Conservation (phyloP, 2,888 invertebrate species). For the Pseudanteris insignis region DNA sequence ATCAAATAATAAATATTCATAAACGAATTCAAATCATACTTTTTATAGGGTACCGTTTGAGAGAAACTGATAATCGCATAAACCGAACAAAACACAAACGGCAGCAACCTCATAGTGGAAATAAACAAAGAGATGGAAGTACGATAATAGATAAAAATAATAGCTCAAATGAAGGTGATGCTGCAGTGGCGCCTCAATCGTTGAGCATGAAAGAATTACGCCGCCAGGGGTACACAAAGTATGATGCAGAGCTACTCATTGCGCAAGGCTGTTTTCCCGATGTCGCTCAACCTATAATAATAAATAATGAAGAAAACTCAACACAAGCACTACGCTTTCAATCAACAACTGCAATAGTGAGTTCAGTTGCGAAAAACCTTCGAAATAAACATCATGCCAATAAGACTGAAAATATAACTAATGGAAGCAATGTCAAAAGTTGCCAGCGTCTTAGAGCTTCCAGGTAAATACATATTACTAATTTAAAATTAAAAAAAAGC, state of each 20-base stretch:
- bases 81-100: conserved; percentile 79
- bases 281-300: conserved; percentile 64
- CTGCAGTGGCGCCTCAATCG: conserved; percentile 70
- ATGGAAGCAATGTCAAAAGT: conserved; percentile 51
- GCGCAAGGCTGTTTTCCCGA: conserved; percentile 83
- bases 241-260: conserved; percentile 87
- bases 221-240: conserved; percentile 86
- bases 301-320: conserved; percentile 56
- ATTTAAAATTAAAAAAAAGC: conserved; percentile 4
- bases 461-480: conserved; percentile 49
- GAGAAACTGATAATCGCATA: conserved; percentile 94
- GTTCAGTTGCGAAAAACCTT: conserved; percentile 59
- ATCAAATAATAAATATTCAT: background rate
- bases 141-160: conserved; percentile 60
- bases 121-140: conserved; percentile 58
- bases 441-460: conserved; percentile 61
- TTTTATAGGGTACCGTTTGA: conserved; percentile 80
- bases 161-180: conserved; percentile 54
- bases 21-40: background rate
- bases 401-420: conserved; percentile 56
- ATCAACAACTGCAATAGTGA: conserved; percentile 52
- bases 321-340: conserved; percentile 51
- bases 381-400: conserved; percentile 61
- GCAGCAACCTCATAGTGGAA: conserved; percentile 59
- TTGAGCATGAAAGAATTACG: conserved; percentile 85